A percentile compares a stretch with the other conserved stretches of the same genome.
Evolutionary conservation across 2,113 vertebrate genomes (phyloP).

Genomic region (Eidolon helvum): DNA sequence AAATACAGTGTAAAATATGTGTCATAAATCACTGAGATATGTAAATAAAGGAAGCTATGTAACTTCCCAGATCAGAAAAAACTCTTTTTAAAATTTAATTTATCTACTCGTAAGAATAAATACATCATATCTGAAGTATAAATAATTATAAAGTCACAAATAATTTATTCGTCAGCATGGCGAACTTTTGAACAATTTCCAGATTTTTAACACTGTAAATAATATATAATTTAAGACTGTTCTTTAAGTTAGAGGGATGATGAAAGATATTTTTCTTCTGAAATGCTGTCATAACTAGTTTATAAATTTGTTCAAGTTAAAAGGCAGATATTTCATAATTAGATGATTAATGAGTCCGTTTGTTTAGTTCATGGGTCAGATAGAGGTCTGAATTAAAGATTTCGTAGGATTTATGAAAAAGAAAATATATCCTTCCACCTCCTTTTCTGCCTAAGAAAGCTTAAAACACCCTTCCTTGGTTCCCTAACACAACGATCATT

Average conservation of each 20-base stretch:
- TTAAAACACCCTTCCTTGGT: neutral
- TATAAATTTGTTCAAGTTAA: constrained; percentile 72
- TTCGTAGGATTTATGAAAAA: constrained; percentile 51
- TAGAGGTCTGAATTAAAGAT: constrained; percentile 63
- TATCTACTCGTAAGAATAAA: constrained; percentile 66
- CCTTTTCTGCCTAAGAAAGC: neutral
- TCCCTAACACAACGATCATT: neutral
- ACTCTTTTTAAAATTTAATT: constrained; percentile 42
- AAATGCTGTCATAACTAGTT: constrained; percentile 63
- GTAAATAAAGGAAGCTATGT: constrained; percentile 69
- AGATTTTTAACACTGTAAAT: constrained; percentile 68
- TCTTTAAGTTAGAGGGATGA: constrained; percentile 65
- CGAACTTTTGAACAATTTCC: constrained; percentile 73
- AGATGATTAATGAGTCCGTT: constrained; percentile 69
- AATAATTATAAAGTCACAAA: constrained; percentile 70
- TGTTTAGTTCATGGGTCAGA: constrained; percentile 65
- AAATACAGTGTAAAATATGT: constrained; percentile 47
- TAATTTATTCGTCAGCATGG: constrained; percentile 66
- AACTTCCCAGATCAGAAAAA: constrained; percentile 54
- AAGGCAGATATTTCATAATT: constrained; percentile 71
- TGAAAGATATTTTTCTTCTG: constrained; percentile 65
- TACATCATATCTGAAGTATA: constrained; percentile 61
- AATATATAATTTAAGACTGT: constrained; percentile 70
- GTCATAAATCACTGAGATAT: constrained; percentile 70
- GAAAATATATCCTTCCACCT: constrained; percentile 30